Evolutionary conservation across 1,140 invertebrate species (phyloP).

Genomic region (Brachionus plicatilis): DNA sequence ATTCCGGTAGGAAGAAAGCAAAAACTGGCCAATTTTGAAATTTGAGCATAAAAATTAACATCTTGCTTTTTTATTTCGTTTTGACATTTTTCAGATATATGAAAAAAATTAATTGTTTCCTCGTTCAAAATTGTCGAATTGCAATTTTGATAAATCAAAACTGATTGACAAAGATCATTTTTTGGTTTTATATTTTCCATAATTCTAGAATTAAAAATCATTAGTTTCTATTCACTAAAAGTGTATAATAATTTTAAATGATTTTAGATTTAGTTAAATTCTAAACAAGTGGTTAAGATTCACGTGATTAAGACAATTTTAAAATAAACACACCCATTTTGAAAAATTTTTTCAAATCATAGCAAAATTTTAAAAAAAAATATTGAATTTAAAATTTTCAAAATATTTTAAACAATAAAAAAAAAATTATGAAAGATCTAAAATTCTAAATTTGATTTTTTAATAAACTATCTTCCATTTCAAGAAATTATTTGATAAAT

Average conservation of each 20-base stretch:
- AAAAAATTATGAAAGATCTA: no score
- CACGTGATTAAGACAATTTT: neutral
- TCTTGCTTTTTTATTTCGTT: neutral
- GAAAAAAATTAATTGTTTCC: neutral
- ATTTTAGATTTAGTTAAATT: no score
- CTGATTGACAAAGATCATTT: neutral
- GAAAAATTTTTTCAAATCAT: no score
- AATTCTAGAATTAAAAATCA: neutral
- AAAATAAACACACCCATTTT: neutral
- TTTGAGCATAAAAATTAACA: neutral
- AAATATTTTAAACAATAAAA: no score
- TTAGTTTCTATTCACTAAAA: no score
- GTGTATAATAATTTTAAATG: no score
- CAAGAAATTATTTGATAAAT: no score
- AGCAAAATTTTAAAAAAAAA: no score
- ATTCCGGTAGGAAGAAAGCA: neutral
- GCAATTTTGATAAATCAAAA: neutral
- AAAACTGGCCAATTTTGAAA: neutral
- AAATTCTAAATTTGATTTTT: no score
- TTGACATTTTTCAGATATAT: neutral
- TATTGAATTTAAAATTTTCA: no score
- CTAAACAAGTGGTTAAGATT: neutral
- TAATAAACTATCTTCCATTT: no score
- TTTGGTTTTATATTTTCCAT: neutral
- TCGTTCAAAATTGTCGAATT: neutral